Evolutionary conservation across 2,797 vertebrate species (phyloP).

Genomic region (Pipistrellus pipistrellus): DNA sequence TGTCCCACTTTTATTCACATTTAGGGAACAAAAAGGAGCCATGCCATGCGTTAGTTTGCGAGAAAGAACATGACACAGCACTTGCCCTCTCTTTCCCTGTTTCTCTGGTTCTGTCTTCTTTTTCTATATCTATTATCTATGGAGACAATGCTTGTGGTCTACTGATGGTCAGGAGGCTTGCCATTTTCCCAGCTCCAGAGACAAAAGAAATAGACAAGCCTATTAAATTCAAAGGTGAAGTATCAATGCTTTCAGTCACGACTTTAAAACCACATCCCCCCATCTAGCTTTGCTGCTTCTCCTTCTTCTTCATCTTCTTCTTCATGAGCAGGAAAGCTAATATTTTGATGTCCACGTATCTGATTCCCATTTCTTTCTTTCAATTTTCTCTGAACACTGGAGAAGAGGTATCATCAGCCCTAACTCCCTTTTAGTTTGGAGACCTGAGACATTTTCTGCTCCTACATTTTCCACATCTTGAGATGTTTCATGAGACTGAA

Average conservation of each 20-base stretch:
- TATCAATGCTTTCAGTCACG: neutral
- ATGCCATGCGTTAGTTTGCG: neutral
- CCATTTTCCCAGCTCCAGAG: neutral
- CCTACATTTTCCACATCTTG: slow-evolving; percentile 52
- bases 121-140: accelerated
- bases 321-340: neutral
- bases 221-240: neutral
- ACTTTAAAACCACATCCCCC: neutral
- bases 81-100: neutral
- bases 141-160: neutral
- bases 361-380: neutral
- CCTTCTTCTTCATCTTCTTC: neutral
- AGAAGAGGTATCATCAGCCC: neutral
- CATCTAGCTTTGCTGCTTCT: neutral
- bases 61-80: neutral
- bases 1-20: neutral
- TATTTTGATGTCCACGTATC: neutral
- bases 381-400: neutral
- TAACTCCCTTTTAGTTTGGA: neutral
- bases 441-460: neutral
- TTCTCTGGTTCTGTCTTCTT: neutral
- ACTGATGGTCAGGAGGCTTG: neutral
- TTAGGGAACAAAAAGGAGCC: neutral
- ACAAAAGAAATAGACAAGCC: neutral
- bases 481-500: slow-evolving; percentile 34